Evolutionary conservation across 2,113 vertebrate species (phyloP).

Genomic region (Oenanthe melanoleuca): DNA sequence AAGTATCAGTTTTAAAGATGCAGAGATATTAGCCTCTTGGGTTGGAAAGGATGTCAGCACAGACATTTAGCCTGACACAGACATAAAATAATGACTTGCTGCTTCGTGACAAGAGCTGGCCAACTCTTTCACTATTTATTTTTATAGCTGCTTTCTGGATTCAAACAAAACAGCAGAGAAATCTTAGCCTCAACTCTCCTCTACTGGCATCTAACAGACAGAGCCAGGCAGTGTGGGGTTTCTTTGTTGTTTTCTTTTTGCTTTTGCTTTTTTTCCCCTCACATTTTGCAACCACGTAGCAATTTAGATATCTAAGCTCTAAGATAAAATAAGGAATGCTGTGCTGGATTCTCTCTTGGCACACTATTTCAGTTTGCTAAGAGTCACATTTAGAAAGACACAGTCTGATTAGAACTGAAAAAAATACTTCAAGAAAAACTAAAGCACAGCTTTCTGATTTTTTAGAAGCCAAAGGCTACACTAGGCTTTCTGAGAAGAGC

Average conservation of each 20-base stretch:
- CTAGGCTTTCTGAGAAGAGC: neutral
- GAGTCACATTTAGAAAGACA: neutral
- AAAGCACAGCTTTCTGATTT: neutral
- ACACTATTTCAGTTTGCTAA: neutral
- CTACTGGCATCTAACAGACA: neutral
- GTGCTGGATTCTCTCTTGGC: neutral
- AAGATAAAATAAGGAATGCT: conserved; percentile 24
- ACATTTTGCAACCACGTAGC: neutral
- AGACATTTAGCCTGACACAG: neutral
- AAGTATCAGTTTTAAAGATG: neutral
- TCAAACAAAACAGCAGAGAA: conserved; percentile 4
- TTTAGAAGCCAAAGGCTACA: neutral
- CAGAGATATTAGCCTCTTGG: neutral
- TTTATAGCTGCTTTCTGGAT: conserved; percentile 37
- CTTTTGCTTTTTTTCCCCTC: neutral
- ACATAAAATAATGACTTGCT: conserved; percentile 13
- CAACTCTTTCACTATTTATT: neutral
- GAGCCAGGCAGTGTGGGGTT: neutral
- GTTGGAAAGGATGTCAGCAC: neutral
- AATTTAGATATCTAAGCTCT: conserved; percentile 36
- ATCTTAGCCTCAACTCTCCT: neutral
- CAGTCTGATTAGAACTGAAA: neutral
- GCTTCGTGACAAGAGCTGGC: neutral
- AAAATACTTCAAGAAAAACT: neutral
- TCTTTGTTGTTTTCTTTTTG: neutral